These are phyloP conservation scores for Enteromius trimaculatus DNA, from an alignment of 2,797 vertebrate genomes.

Conservation along the genomic window DNA sequence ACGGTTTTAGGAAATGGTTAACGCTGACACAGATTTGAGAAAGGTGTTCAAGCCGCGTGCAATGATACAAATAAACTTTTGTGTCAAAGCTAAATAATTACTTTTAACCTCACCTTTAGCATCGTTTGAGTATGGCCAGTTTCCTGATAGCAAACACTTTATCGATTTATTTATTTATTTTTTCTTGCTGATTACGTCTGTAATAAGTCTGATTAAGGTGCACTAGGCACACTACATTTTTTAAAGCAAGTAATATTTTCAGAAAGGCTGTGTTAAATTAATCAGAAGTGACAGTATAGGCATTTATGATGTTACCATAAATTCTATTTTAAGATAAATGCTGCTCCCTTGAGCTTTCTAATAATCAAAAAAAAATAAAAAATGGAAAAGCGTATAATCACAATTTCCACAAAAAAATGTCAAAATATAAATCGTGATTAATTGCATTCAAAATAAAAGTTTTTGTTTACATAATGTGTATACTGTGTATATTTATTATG, in stretches of 20 bases:
- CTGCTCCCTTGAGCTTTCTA: background rate
- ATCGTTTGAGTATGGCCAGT: background rate
- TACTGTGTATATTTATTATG: too few relatives aligned
- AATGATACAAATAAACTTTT: background rate
- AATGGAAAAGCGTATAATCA: too few relatives aligned
- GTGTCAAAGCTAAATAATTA: background rate
- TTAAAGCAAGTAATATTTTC: background rate
- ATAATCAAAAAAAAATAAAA: too few relatives aligned
- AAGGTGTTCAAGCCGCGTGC: background rate
- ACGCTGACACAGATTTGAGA: background rate
- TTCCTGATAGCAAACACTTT: background rate
- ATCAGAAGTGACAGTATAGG: background rate
- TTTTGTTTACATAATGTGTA: too few relatives aligned
- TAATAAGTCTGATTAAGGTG: background rate
- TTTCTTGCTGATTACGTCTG: background rate
- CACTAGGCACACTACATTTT: background rate
- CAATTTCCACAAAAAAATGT: too few relatives aligned
- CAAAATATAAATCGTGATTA: too few relatives aligned
- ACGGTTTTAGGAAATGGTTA: background rate
- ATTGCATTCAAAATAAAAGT: too few relatives aligned
- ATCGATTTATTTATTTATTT: too few relatives aligned
- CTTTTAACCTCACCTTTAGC: background rate
- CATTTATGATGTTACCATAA: background rate
- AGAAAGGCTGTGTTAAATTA: background rate
- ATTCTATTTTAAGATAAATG: background rate